A percentile compares a stretch with the other conserved stretches of the same genome.
Evolutionary conservation across 2,113 vertebrate genomes (phyloP).

Genomic region (Toxotes chatareus): DNA sequence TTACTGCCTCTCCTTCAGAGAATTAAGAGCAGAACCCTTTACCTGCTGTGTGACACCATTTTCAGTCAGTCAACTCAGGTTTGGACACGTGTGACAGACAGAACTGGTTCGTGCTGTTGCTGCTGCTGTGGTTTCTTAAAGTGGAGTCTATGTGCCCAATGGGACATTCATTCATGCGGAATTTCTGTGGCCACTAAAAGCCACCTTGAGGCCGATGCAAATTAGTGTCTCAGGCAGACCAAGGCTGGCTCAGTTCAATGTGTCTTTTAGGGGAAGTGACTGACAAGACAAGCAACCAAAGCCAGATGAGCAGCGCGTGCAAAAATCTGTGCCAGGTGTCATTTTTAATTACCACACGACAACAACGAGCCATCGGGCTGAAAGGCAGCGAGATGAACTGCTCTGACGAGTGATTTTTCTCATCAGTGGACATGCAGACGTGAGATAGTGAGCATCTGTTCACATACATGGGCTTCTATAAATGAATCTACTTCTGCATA

Average conservation of each 20-base stretch:
- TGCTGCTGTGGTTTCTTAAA: conserved; percentile 4
- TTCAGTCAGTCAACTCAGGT: neutral
- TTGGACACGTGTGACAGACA: neutral
- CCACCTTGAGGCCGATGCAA: conserved; percentile 11
- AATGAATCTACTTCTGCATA: conserved; percentile 37
- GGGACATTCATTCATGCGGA: conserved; percentile 31
- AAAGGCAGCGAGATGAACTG: conserved; percentile 52
- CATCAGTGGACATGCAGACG: conserved; percentile 8
- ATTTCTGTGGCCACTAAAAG: conserved; percentile 26
- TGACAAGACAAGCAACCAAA: conserved; percentile 24
- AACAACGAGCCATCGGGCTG: conserved; percentile 33
- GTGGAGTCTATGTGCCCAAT: neutral
- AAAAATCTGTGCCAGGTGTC: conserved; percentile 59
- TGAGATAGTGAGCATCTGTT: conserved; percentile 60
- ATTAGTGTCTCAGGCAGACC: conserved; percentile 6
- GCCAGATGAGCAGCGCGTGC: conserved; percentile 23
- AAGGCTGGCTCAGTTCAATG: neutral
- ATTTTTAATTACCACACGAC: conserved; percentile 61
- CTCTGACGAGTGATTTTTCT: conserved; percentile 53
- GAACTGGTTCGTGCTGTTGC: neutral
- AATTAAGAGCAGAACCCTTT: conserved; percentile 1
- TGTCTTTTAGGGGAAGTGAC: neutral
- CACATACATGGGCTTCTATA: neutral
- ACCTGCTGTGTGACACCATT: neutral
- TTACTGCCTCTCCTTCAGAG: conserved; percentile 5